These are phyloP conservation scores for Cyprinodon tularosa DNA, from an alignment of 2,113 vertebrate genomes.

Conservation along the genomic window DNA sequence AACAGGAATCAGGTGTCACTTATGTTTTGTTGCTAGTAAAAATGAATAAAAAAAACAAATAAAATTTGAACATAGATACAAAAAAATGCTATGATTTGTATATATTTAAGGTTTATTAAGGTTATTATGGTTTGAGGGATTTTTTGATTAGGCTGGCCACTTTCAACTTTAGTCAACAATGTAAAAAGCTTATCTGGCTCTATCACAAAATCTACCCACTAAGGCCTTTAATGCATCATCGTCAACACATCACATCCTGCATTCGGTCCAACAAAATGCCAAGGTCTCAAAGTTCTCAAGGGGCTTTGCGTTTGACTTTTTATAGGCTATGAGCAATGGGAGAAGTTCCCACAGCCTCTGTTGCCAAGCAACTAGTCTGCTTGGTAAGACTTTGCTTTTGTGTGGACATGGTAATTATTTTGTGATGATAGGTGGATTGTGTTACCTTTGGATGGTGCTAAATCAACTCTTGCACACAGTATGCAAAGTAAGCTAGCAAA, in stretches of 20 bases:
- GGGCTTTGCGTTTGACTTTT: background rate
- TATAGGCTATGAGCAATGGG: background rate
- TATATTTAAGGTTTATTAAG: too few species aligned
- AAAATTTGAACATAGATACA: too few species aligned
- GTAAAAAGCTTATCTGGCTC: background rate
- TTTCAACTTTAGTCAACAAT: background rate
- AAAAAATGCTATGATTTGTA: too few species aligned
- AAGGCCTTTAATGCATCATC: slow-evolving; percentile 4
- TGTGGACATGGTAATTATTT: background rate
- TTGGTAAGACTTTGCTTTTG: slow-evolving; percentile 1
- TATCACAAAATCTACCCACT: slow-evolving; percentile 6
- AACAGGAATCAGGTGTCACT: background rate
- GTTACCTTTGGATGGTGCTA: background rate
- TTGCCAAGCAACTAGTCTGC: slow-evolving; percentile 22
- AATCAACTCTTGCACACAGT: background rate
- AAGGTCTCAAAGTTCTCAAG: slow-evolving; percentile 4
- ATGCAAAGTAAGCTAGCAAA: background rate
- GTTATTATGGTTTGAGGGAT: too few species aligned
- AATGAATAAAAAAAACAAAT: background rate
- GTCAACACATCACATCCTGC: slow-evolving; percentile 2
- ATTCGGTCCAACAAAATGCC: background rate
- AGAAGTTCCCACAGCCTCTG: slow-evolving; percentile 3
- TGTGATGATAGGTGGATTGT: background rate
- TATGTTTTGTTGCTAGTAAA: background rate
- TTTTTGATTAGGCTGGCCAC: too few species aligned